A percentile compares a stretch with the other conserved stretches of the same genome.
These are phyloP conservation scores for Himantopus leucocephalus DNA, from an alignment of 2,113 vertebrate genomes.

Conservation along the genomic window DNA sequence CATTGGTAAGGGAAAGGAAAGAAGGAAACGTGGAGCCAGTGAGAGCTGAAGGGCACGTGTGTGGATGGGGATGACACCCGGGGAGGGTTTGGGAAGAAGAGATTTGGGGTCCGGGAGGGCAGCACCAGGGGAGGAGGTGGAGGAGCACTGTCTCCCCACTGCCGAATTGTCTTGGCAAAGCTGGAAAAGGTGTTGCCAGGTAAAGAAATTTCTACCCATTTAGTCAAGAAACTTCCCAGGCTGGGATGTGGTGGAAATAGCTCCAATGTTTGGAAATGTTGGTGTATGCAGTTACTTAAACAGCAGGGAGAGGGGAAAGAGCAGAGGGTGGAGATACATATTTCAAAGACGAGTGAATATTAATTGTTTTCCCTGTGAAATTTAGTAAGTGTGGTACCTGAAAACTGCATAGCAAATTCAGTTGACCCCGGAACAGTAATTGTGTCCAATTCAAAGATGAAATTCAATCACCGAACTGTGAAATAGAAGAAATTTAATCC, in stretches of 20 bases:
- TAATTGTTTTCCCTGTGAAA: background rate
- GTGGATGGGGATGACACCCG: background rate
- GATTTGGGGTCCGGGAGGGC: background rate
- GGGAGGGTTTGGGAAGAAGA: background rate
- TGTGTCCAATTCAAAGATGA: background rate
- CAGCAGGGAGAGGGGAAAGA: background rate
- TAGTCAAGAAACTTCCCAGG: background rate
- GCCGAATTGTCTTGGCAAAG: background rate
- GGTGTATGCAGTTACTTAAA: background rate
- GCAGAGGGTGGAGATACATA: background rate
- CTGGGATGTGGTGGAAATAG: background rate
- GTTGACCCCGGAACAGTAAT: background rate
- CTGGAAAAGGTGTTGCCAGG: background rate
- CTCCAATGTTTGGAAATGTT: background rate
- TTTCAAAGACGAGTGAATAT: background rate
- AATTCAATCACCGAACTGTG: background rate
- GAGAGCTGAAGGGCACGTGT: background rate
- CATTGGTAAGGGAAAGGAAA: background rate
- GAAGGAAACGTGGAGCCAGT: background rate
- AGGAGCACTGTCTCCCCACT: accelerated
- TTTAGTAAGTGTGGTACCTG: background rate
- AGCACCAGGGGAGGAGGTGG: background rate
- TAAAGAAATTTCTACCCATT: background rate
- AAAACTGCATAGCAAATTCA: background rate
- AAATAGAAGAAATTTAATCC: slow-evolving; percentile 38